Percentiles rank a stretch among this genome's conserved stretches.
Evolutionary conservation across 2,888 invertebrate genomes (phyloP).

Genomic region (Euplagia quadripunctaria): DNA sequence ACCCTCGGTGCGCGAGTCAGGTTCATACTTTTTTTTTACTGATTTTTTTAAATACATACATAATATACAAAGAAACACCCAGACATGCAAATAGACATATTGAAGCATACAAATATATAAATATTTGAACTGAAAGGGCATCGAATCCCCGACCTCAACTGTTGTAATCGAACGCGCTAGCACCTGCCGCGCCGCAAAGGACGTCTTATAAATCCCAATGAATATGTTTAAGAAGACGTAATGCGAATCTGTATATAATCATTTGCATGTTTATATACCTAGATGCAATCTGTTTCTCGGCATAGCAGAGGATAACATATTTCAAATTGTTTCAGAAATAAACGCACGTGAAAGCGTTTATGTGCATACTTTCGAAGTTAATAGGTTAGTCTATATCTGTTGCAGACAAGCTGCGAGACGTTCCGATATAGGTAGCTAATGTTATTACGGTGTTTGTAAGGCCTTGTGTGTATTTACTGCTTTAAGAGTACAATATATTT

Average conservation of each 20-base stretch:
- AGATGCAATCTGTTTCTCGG: not conserved
- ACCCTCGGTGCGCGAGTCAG: no score
- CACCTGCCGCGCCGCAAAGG: no score
- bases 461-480: not conserved
- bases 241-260: not conserved
- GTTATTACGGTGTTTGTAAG: not conserved
- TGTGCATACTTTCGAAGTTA: conserved; percentile 21
- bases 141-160: no score
- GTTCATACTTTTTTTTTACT: no score
- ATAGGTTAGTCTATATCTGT: conserved; percentile 25
- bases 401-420: conserved; percentile 21
- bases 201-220: no score
- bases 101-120: no score
- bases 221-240: not conserved
- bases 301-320: not conserved
- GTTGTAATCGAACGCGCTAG: no score
- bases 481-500: not conserved
- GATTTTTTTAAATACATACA: no score
- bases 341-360: conserved; percentile 15
- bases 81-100: no score
- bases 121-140: no score
- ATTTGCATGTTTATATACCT: not conserved
- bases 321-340: conserved; percentile 18
- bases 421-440: conserved; percentile 1
- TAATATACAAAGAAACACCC: no score